A percentile compares a stretch with the other conserved stretches of the same genome.
Evolutionary conservation across 2,888 invertebrate genomes (phyloP).

Genomic region (Leucozona laternaria): DNA sequence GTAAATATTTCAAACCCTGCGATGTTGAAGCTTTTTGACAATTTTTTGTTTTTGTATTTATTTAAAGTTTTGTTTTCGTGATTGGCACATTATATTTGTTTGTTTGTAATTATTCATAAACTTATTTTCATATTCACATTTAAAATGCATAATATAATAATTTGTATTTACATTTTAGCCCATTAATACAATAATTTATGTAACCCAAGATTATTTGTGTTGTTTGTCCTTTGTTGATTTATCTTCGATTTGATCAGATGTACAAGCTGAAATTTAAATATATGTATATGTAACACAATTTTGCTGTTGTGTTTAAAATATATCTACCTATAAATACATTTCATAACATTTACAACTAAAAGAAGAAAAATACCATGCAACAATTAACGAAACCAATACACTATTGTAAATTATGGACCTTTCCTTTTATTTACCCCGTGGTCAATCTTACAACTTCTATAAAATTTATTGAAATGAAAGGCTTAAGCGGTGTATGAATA

Average conservation of each 20-base stretch:
- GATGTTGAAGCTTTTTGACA: conserved; percentile 66
- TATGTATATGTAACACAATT: not conserved
- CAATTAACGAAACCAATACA: not conserved
- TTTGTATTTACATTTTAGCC: conserved; percentile 22
- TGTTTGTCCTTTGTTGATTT: not conserved
- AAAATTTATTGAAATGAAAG: no score
- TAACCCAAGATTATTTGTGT: not conserved
- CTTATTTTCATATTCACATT: conserved; percentile 24
- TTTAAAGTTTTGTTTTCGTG: conserved; percentile 41
- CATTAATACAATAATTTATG: not conserved
- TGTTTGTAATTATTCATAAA: conserved; percentile 21
- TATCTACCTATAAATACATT: not conserved
- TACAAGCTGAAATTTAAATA: conserved; percentile 1
- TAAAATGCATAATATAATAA: not conserved
- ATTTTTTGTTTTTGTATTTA: conserved; percentile 41
- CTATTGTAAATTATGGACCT: not conserved
- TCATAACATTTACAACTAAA: not conserved
- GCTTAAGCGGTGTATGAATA: no score
- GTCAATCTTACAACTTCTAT: not conserved
- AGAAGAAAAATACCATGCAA: not conserved
- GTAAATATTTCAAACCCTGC: conserved; percentile 69
- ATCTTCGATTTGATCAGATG: not conserved
- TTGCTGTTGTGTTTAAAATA: not conserved
- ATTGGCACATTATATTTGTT: conserved; percentile 70
- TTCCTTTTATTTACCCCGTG: not conserved